Base-by-base conservation (phyloP, 2,113 vertebrate genomes). In the Deroptyus accipitrinus region DNA sequence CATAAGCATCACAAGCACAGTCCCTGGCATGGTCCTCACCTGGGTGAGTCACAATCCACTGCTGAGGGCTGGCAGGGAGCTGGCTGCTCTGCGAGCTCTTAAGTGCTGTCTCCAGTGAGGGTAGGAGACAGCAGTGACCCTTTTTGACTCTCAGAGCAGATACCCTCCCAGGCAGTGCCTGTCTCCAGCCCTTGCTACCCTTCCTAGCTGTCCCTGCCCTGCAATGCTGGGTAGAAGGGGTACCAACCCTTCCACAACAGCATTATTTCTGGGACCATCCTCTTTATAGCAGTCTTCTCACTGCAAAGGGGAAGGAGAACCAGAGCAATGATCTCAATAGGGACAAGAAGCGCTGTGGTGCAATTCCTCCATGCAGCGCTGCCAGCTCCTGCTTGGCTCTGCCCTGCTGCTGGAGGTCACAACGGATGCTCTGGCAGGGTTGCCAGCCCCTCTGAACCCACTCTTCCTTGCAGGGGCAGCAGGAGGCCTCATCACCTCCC, bases 161-260 rank as follows among this genome's bases (percentile, higher is more conserved):
- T 22, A 4, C 23, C 17, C 2, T 5, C 39, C 46, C 31, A 2
- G 0, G 13, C 35, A 57, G 24, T 0, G 1, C 22, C 20, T 27
- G 37, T 35, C 17, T 35, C 52, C 51, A 37, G 51, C n/a, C 85
- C 11, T 52, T 5, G 17, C 35, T 55, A 18, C 39, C 28, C 31
- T 35, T 59, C 37, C 63, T 13, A 1, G 6, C 55, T 33, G 28
- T 25, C 13, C 24, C 52, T 27, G 39, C 63, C 42, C 59, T 1
- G 1, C 1, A 3, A 20, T 31, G 39, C 31, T 0, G 7, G 52
- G 25, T 24, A 9, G 7, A 19, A 8, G 19, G 20, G 30, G 4
- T 19, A 27, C 67, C 37, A 54, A 11, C 33, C n/a, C 22, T 52
- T 24, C 1, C 1, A 7, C 31, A 7, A 24, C 37, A 57, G 44